These are phyloP conservation scores for Antigone vipio DNA, from an alignment of 2,113 vertebrate species.

Conservation along the genomic window DNA sequence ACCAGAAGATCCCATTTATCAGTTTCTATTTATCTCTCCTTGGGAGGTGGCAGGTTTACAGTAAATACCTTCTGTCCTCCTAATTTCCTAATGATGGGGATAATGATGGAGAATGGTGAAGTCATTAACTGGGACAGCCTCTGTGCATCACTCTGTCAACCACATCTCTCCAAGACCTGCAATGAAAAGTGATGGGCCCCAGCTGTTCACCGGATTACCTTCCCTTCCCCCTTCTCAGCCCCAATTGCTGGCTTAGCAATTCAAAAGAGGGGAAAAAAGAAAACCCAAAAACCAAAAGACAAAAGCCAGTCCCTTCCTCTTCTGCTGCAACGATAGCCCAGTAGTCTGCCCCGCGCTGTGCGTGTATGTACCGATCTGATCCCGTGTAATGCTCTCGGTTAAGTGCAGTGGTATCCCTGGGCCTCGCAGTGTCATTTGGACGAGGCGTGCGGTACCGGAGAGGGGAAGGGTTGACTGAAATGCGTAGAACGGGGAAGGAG, in stretches of 20 bases:
- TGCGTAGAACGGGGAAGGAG: background rate
- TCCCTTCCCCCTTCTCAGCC: conserved; percentile 67
- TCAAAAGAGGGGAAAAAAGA: background rate
- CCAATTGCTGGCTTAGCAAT: conserved; percentile 47
- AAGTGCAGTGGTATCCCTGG: background rate
- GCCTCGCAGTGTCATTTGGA: background rate
- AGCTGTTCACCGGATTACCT: conserved; percentile 84
- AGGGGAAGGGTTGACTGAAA: background rate
- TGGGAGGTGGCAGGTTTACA: conserved; percentile 99
- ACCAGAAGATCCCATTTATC: conserved; percentile 97
- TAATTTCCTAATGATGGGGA: conserved; percentile 99
- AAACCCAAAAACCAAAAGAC: background rate
- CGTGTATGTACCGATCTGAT: background rate
- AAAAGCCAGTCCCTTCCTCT: background rate
- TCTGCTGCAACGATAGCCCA: background rate
- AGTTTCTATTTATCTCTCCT: conserved; percentile 99
- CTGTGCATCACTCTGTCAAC: conserved; percentile 99
- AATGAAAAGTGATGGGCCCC: conserved; percentile 96
- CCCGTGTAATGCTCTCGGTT: background rate
- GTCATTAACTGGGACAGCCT: conserved; percentile 98
- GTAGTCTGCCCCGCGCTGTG: background rate
- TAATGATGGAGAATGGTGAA: conserved; percentile 99
- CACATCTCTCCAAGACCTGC: conserved; percentile 87
- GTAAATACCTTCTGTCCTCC: conserved; percentile 99
- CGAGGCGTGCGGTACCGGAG: background rate